These are phyloP conservation scores for Neria commutata DNA, from an alignment of 2,888 invertebrate species.

Conservation along the genomic window DNA sequence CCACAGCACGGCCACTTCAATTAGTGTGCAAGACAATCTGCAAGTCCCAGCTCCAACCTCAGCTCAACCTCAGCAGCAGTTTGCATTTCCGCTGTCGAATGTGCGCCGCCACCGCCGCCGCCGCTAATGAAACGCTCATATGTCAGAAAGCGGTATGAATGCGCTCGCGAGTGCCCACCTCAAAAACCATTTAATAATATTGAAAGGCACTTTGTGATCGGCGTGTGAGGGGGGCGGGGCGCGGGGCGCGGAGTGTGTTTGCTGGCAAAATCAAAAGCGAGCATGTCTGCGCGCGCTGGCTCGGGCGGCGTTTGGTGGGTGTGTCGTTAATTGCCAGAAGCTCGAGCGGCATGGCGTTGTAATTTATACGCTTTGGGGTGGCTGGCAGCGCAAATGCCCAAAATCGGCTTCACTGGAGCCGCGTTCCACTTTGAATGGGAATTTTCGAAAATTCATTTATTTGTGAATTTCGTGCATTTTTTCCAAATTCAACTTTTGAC, in stretches of 20 bases:
- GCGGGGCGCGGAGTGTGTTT: too few relatives aligned
- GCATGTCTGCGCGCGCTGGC: too few relatives aligned
- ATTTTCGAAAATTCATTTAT: slow-evolving; percentile 1
- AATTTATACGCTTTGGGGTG: slow-evolving; percentile 1
- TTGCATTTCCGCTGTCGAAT: background rate
- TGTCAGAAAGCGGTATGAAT: background rate
- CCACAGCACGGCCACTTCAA: background rate
- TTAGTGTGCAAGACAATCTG: background rate
- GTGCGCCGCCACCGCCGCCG: background rate
- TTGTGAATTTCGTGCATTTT: background rate
- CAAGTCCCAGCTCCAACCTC: too few relatives aligned
- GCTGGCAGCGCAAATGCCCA: too few relatives aligned
- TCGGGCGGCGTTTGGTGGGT: slow-evolving; percentile 3
- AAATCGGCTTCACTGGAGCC: background rate
- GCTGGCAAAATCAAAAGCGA: too few relatives aligned
- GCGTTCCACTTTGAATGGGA: background rate
- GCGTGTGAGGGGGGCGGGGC: too few relatives aligned
- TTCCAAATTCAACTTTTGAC: slow-evolving; percentile 31
- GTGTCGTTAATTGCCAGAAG: slow-evolving; percentile 3
- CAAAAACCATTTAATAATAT: background rate
- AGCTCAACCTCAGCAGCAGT: background rate
- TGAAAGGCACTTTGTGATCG: too few relatives aligned
- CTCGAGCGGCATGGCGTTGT: background rate
- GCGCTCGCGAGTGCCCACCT: background rate
- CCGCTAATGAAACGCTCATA: background rate